A percentile compares a stretch with the other conserved stretches of the same genome.
These are phyloP conservation scores for Drosophila mettleri DNA, from an alignment of 2,888 invertebrate genomes.

Conservation along the genomic window DNA sequence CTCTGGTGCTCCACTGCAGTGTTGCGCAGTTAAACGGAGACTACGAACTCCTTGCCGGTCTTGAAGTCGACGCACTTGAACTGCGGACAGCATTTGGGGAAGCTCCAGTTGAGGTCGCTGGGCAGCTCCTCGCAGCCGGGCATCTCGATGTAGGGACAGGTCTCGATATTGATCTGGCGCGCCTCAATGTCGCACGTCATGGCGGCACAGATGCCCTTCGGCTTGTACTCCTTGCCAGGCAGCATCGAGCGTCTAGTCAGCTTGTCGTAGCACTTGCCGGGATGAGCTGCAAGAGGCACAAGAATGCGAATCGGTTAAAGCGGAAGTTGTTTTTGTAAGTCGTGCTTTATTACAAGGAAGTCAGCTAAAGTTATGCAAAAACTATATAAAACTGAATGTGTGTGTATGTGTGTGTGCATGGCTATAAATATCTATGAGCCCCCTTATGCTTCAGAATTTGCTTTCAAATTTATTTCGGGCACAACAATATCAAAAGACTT, in stretches of 20 bases:
- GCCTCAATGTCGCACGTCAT: slow-evolving; percentile 83
- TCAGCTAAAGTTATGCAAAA: slow-evolving; percentile 34
- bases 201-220: slow-evolving; percentile 84
- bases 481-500: slow-evolving; percentile 53
- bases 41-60: slow-evolving; percentile 83
- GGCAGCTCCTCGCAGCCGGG: slow-evolving; percentile 84
- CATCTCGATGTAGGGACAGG: slow-evolving; percentile 84
- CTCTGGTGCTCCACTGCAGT: not conserved
- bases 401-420: not conserved
- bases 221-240: slow-evolving; percentile 84
- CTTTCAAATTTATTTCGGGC: slow-evolving; percentile 33
- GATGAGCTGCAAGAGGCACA: slow-evolving; percentile 75
- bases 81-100: slow-evolving; percentile 84
- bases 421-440: slow-evolving; percentile 32
- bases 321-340: slow-evolving; percentile 59
- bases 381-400: not conserved
- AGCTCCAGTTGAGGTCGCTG: slow-evolving; percentile 81
- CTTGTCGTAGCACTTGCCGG: slow-evolving; percentile 84
- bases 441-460: slow-evolving; percentile 15
- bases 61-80: slow-evolving; percentile 84
- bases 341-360: slow-evolving; percentile 52
- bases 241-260: slow-evolving; percentile 82
- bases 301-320: slow-evolving; percentile 45
- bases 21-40: slow-evolving; percentile 72
- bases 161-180: slow-evolving; percentile 83